Base-by-base conservation (phyloP, 2,113 vertebrate genomes). In the Aspiorhynchus laticeps region DNA sequence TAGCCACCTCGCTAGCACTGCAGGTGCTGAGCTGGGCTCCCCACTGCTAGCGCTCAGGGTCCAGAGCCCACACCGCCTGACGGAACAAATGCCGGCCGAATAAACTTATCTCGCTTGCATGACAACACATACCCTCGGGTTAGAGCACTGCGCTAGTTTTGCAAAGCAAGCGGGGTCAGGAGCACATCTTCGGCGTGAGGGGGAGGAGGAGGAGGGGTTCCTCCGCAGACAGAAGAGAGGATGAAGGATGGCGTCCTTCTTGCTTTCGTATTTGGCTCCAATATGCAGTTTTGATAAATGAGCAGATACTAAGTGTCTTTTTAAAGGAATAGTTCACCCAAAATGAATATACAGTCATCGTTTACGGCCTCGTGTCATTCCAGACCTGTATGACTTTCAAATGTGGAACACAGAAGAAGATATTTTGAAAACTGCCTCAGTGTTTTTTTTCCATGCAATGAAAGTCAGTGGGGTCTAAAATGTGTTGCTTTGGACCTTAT, bases 41-140 rank as follows among this genome's bases (percentile, higher is more conserved):
- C 95, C 92, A 88, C 93, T 88, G 94, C 89, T 94, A 92, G 90
- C 85, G 88, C 87, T 90, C 90, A 91, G 90, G 93, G 95, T 95
- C 90, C 94, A 93, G 73, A 93, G 94, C 91, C 93, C 96, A 96
- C 81, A 94, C 96, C 95, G 96, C 96, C 96, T 96, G 96, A 97
- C 93, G 95, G 95, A 97, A 96, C 96, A 97, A 97, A 97, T 97
- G 96, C 96, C 93, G 94, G 78, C 91, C 96, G 96, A 97, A 97
- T 97, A 97, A 97, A 97, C 97, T 97, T 97, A 96, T 97, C 96
- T 97, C 94, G 96, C 96, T 97, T 96, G 95, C 96, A 96, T 97
- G 96, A 97, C 96, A 97, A 97, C 95, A 95, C 94, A 90, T 95
- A 93, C 95, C 96, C 96, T 95, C 94, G 71, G 94, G 96, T 96